A percentile compares a stretch with the other conserved stretches of the same genome.
phyloP scores from a whole-genome alignment of 2,113 vertebrate genomes.

The Geococcyx californianus region DNA sequence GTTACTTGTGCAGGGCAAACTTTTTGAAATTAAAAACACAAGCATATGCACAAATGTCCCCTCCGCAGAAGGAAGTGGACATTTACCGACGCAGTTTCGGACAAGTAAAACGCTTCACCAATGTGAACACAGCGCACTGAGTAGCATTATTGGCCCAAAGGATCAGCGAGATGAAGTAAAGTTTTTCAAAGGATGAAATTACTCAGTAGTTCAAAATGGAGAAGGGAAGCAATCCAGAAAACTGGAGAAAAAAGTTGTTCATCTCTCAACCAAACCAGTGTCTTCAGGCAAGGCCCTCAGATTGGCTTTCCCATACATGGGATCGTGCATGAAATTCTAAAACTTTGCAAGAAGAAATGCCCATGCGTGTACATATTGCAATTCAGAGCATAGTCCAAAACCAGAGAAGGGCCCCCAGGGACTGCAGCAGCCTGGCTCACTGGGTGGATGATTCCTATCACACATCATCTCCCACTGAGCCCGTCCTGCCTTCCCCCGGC shows the following conservation, averaged over 20 bases:
- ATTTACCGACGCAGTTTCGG: not conserved
- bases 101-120: not conserved
- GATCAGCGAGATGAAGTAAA: not conserved
- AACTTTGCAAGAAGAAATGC: not conserved
- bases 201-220: not conserved
- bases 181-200: not conserved
- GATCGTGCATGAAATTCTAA: not conserved
- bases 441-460: not conserved
- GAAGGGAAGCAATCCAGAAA: not conserved
- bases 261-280: not conserved
- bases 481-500: not conserved
- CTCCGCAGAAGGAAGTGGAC: not conserved
- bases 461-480: accelerated
- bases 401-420: not conserved
- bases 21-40: not conserved
- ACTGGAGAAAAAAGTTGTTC: not conserved
- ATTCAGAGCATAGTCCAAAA: not conserved
- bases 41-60: not conserved
- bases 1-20: not conserved
- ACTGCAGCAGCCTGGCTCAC: not conserved
- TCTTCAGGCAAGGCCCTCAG: not conserved
- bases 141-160: not conserved
- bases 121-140: not conserved
- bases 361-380: accelerated
- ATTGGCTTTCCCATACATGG: not conserved